Conservation (phyloP, 2,888 invertebrate species). For the Clistopyga incitator region DNA sequence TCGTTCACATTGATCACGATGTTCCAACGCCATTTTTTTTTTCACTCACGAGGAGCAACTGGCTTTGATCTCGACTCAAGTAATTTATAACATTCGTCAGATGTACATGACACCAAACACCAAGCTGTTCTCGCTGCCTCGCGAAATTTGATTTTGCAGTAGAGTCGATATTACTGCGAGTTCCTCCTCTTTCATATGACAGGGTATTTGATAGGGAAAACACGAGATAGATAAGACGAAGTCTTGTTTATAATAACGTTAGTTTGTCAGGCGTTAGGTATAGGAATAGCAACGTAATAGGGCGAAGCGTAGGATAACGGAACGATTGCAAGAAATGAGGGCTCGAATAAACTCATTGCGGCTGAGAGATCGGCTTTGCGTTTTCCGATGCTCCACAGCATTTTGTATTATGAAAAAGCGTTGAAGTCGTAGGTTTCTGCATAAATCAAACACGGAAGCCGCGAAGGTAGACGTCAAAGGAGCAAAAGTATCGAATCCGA, state of each 20-base stretch:
- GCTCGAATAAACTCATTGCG: not conserved
- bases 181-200: conserved; percentile 33
- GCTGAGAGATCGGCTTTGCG: not conserved
- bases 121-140: not conserved
- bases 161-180: conserved; percentile 30
- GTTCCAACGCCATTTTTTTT: conserved; percentile 18
- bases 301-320: not conserved
- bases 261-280: not conserved
- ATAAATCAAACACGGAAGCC: not conserved
- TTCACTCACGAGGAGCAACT: conserved; percentile 1
- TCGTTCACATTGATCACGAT: conserved; percentile 1
- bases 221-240: conserved; percentile 20
- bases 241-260: conserved; percentile 6
- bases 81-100: too few species aligned
- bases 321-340: not conserved
- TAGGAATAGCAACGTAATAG: conserved; percentile 12
- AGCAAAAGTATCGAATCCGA: not conserved
- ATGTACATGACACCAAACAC: not conserved
- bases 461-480: not conserved
- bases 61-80: conserved; percentile 5
- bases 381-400: not conserved
- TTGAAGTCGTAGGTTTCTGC: not conserved
- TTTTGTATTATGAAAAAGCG: not conserved
- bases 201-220: conserved; percentile 47
- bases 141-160: conserved; percentile 1